Evolutionary conservation across 1,140 invertebrate species (phyloP).

Genomic region (Choristoneura fumiferana): DNA sequence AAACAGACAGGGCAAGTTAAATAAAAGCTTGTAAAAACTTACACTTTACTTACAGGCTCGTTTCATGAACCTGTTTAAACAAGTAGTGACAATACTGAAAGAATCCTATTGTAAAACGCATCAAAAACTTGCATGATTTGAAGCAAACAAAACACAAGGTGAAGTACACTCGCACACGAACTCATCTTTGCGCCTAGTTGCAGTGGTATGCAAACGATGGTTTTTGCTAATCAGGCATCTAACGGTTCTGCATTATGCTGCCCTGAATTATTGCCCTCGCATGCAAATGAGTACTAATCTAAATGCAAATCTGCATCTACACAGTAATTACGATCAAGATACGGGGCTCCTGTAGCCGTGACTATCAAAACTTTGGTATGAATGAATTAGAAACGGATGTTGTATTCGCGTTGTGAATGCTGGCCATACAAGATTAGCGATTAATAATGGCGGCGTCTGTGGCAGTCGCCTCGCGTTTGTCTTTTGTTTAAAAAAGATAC

Average conservation of each 20-base stretch:
- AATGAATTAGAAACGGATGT: neutral
- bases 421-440: neutral
- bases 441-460: neutral
- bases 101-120: too few species aligned
- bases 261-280: constrained; percentile 49
- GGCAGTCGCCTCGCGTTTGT: neutral
- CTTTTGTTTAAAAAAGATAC: neutral
- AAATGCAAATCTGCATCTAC: constrained; percentile 49
- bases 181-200: too few species aligned
- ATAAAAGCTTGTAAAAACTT: too few species aligned
- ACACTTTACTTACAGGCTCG: too few species aligned
- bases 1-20: too few species aligned
- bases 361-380: constrained; percentile 7
- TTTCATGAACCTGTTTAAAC: too few species aligned
- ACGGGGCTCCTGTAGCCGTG: constrained; percentile 5
- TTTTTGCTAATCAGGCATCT: constrained; percentile 60
- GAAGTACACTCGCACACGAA: too few species aligned
- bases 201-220: constrained; percentile 20
- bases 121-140: too few species aligned
- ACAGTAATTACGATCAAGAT: constrained; percentile 55
- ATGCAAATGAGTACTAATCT: constrained; percentile 56
- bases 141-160: too few species aligned
- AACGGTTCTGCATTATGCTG: constrained; percentile 37
- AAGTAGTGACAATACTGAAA: too few species aligned
- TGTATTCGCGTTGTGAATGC: too few species aligned